These are phyloP conservation scores for Catharus bicknelli DNA, from an alignment of 2,113 vertebrate species.

Conservation along the genomic window DNA sequence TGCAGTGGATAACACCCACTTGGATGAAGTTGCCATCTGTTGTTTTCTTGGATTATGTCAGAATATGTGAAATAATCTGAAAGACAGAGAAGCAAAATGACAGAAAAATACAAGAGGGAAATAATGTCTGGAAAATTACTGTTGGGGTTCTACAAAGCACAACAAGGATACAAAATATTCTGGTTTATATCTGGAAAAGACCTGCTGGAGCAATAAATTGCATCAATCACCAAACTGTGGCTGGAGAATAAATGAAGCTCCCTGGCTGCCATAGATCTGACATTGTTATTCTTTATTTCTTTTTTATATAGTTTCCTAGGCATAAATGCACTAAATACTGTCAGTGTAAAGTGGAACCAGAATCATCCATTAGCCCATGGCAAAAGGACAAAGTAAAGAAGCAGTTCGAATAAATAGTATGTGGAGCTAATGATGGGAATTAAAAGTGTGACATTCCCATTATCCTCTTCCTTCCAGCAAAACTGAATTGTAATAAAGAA, in stretches of 20 bases:
- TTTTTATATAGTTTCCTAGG: background rate
- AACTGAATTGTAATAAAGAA: background rate
- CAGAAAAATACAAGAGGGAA: background rate
- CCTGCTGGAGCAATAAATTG: background rate
- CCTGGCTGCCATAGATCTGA: background rate
- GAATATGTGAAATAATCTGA: slow-evolving; percentile 40
- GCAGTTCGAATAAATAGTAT: background rate
- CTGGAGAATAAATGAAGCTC: background rate
- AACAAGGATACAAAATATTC: background rate
- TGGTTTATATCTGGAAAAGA: background rate
- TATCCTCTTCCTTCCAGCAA: background rate
- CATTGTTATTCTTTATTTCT: background rate
- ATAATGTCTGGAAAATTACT: background rate
- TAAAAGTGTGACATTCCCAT: background rate
- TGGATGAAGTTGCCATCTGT: slow-evolving; percentile 60
- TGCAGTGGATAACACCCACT: slow-evolving; percentile 47
- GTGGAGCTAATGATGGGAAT: background rate
- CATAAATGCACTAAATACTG: background rate
- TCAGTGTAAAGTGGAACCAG: background rate
- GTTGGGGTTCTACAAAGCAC: background rate
- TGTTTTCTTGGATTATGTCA: slow-evolving; percentile 50
- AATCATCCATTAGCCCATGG: background rate
- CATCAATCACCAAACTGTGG: background rate
- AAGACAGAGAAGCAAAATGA: slow-evolving; percentile 1
- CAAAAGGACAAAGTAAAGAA: background rate